Conservation (phyloP, 2,113 vertebrate species). For the Neolamprologus brichardi region DNA sequence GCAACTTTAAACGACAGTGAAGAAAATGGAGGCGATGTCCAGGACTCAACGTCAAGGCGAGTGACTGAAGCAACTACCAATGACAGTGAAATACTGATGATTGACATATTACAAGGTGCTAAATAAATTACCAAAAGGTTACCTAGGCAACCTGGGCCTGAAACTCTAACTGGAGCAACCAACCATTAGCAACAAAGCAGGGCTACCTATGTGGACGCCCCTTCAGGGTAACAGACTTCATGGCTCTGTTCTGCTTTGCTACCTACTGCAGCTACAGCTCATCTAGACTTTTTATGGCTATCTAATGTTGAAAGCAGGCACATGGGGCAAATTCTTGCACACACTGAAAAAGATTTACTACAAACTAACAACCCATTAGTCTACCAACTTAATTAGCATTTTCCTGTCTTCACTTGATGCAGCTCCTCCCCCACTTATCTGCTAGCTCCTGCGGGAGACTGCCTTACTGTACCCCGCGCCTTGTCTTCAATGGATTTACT, state of each 20-base stretch:
- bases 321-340: not conserved
- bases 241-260: not conserved
- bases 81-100: not conserved
- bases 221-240: not conserved
- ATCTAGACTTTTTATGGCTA: not conserved
- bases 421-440: not conserved
- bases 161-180: not conserved
- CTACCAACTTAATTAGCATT: not conserved
- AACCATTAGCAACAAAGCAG: not conserved
- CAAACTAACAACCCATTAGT: not conserved
- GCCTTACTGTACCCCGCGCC: not conserved
- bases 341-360: not conserved
- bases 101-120: not conserved
- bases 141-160: not conserved
- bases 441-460: not conserved
- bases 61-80: not conserved
- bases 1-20: not conserved
- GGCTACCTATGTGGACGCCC: not conserved
- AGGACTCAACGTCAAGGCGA: not conserved
- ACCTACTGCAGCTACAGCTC: not conserved
- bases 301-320: not conserved
- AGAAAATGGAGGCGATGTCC: not conserved
- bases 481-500: not conserved
- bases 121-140: not conserved
- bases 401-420: not conserved